These are phyloP conservation scores for Nycticebus coucang DNA, from an alignment of 2,113 vertebrate genomes.

Conservation along the genomic window DNA sequence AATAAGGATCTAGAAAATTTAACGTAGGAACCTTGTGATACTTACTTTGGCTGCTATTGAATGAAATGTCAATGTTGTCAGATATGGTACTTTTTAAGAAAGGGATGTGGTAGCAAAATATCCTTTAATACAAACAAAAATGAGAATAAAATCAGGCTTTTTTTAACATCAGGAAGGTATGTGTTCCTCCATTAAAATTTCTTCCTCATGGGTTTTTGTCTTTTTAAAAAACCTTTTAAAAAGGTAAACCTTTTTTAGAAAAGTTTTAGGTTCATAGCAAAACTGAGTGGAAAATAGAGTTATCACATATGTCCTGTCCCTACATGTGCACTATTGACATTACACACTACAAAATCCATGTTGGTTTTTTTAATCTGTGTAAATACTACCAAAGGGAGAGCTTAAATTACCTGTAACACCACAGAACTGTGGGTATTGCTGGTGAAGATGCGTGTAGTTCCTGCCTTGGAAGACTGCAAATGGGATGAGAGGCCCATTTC, in stretches of 20 bases:
- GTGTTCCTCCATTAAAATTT: background rate
- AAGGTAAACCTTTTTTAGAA: conserved; percentile 31
- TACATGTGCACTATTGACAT: background rate
- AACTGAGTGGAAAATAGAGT: background rate
- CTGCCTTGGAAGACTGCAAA: conserved; percentile 97
- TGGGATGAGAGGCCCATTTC: conserved; percentile 98
- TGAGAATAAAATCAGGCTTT: background rate
- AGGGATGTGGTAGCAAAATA: background rate
- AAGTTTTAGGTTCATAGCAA: background rate
- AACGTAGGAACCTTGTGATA: background rate
- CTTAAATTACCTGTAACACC: conserved; percentile 94
- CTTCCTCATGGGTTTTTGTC: background rate
- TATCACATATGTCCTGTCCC: background rate
- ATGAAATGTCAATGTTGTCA: background rate
- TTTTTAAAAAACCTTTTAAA: background rate
- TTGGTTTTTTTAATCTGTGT: background rate
- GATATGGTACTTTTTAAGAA: background rate
- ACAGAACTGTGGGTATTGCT: conserved; percentile 99
- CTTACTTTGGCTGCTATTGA: background rate
- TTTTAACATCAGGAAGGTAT: background rate
- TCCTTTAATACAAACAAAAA: background rate
- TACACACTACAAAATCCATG: background rate
- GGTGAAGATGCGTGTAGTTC: conserved; percentile 98
- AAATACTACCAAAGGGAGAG: background rate
- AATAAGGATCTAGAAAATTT: conserved; percentile 22